Evolutionary conservation across 2,888 invertebrate species (phyloP).

Genomic region (Polydesmus complanatus): DNA sequence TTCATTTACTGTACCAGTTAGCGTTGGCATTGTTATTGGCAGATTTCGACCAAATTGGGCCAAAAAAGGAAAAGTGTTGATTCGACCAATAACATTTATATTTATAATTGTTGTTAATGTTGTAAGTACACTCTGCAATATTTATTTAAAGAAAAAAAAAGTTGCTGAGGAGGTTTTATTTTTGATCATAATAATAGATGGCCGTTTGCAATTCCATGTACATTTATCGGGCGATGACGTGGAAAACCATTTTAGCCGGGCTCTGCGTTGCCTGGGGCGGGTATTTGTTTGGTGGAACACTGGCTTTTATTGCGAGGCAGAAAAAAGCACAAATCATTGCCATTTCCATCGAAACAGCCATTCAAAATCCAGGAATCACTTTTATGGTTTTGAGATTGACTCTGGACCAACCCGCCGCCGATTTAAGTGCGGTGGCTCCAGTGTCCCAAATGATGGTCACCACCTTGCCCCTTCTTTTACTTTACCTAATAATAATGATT

Average conservation of each 20-base stretch:
- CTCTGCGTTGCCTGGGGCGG: slow-evolving; percentile 35
- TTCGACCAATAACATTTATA: slow-evolving; percentile 33
- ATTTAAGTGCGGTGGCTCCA: slow-evolving; percentile 11
- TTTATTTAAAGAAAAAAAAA: no score
- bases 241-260: slow-evolving; percentile 30
- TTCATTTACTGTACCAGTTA: slow-evolving; percentile 35
- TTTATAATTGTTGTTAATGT: slow-evolving; percentile 34
- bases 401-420: slow-evolving; percentile 11
- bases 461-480: background rate
- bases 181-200: slow-evolving; percentile 22
- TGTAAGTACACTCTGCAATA: slow-evolving; percentile 20
- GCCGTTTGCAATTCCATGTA: slow-evolving; percentile 36
- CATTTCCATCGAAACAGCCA: slow-evolving; percentile 30
- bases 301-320: slow-evolving; percentile 24
- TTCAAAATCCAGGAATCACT: slow-evolving; percentile 23
- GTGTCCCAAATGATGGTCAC: slow-evolving; percentile 14
- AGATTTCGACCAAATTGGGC: slow-evolving; percentile 28
- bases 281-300: slow-evolving; percentile 34
- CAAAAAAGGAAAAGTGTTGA: slow-evolving; percentile 26
- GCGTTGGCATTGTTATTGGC: slow-evolving; percentile 34
- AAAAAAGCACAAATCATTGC: slow-evolving; percentile 20
- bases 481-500: background rate
- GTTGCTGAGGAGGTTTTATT: background rate
- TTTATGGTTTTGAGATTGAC: slow-evolving; percentile 13
- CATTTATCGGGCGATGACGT: slow-evolving; percentile 33